Evolutionary conservation across 2,888 invertebrate genomes (phyloP).

Genomic region (Sympetrum striolatum): DNA sequence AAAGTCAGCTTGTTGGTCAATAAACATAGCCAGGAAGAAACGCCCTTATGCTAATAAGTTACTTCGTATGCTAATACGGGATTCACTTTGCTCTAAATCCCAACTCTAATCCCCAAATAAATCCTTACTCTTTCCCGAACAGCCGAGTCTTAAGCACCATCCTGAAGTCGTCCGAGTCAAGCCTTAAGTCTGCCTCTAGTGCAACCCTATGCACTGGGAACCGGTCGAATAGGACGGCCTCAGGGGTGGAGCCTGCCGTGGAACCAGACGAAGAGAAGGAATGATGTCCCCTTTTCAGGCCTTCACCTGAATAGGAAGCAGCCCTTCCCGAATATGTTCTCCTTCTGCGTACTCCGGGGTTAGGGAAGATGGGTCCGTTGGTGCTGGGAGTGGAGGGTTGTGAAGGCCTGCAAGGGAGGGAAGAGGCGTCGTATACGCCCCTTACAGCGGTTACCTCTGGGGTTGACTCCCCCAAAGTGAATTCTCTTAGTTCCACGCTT

Average conservation of each 20-base stretch:
- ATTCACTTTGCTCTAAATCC: too few relatives aligned
- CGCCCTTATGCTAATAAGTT: too few relatives aligned
- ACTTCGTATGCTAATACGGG: too few relatives aligned
- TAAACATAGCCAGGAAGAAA: too few relatives aligned
- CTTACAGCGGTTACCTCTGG: conserved; percentile 57
- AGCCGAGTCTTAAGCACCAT: conserved; percentile 62
- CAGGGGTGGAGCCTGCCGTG: conserved; percentile 46
- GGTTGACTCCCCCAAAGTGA: conserved; percentile 61
- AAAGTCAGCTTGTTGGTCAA: too few relatives aligned
- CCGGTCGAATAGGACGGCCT: conserved; percentile 40
- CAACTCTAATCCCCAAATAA: neutral
- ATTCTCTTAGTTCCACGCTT: conserved; percentile 59
- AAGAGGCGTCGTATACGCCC: conserved; percentile 46
- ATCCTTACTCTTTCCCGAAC: conserved; percentile 58
- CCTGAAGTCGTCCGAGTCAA: conserved; percentile 62
- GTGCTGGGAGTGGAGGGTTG: neutral
- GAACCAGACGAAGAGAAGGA: conserved; percentile 46
- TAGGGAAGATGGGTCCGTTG: conserved; percentile 54
- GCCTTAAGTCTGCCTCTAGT: conserved; percentile 60
- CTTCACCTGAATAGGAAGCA: neutral
- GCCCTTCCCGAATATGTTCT: conserved; percentile 17
- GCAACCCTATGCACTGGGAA: conserved; percentile 57
- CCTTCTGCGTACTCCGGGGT: neutral
- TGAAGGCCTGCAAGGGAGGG: neutral
- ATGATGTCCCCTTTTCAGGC: conserved; percentile 19